A percentile compares a stretch with the other conserved stretches of the same genome.
These are phyloP conservation scores for Tipula lateralis DNA, from an alignment of 2,888 invertebrate genomes.

Conservation along the genomic window DNA sequence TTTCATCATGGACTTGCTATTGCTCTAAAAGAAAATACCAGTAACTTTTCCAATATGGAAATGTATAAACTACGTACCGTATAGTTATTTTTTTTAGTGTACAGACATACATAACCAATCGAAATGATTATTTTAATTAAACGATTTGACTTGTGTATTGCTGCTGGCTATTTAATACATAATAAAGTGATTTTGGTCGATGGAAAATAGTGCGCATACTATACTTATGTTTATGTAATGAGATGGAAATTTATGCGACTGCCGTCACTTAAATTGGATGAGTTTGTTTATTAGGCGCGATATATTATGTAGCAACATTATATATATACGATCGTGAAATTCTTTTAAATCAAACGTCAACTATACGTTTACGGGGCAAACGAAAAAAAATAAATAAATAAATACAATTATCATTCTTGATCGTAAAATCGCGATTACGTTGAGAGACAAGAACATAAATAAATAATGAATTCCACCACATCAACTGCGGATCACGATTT, in stretches of 20 bases:
- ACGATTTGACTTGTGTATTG: constrained; percentile 1
- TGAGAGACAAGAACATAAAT: not conserved
- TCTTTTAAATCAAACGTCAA: not conserved
- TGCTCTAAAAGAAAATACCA: not conserved
- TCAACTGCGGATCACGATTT: not conserved
- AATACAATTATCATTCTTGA: not conserved
- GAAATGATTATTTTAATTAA: not conserved
- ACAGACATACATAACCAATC: not conserved
- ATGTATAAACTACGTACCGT: not conserved
- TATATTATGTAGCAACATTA: not conserved
- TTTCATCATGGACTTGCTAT: not conserved
- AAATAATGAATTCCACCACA: not conserved
- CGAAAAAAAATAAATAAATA: too few relatives aligned
- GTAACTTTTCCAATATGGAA: not conserved
- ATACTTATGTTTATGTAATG: too few relatives aligned
- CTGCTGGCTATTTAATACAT: not conserved
- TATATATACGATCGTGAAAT: not conserved
- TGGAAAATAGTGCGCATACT: not conserved
- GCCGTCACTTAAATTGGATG: not conserved
- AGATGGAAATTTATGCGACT: not conserved
- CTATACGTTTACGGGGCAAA: too few relatives aligned
- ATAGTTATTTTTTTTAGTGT: too few relatives aligned
- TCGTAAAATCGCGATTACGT: not conserved
- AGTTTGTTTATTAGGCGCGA: constrained; percentile 9
- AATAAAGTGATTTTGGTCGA: constrained; percentile 16